These are phyloP conservation scores for Sebastes alutus DNA, from an alignment of 2,797 vertebrate species.

Conservation along the genomic window DNA sequence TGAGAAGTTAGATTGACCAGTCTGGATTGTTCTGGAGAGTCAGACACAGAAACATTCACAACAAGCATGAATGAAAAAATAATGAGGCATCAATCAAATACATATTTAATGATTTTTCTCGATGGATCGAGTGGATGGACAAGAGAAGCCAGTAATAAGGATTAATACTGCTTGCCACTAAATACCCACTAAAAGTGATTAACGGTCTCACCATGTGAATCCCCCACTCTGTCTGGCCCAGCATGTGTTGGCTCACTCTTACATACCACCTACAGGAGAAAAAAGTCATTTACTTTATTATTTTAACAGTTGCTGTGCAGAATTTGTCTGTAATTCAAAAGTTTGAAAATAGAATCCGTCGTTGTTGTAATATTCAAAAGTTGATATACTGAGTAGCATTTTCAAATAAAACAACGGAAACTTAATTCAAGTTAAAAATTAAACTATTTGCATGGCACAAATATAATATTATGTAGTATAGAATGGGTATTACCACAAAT, in stretches of 20 bases:
- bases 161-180: neutral
- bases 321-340: neutral
- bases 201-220: constrained; percentile 65
- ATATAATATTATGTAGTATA: neutral
- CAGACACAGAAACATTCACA: constrained; percentile 1
- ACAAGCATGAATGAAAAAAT: neutral
- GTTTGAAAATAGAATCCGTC: neutral
- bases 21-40: constrained; percentile 54
- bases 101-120: neutral
- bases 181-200: neutral
- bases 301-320: neutral
- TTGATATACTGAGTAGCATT: neutral
- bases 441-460: neutral
- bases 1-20: constrained; percentile 68
- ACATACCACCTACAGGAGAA: constrained; percentile 66
- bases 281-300: neutral
- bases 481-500: constrained; percentile 55
- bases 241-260: constrained; percentile 65
- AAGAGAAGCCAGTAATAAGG: neutral
- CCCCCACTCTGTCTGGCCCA: constrained; percentile 32
- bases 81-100: neutral
- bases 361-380: neutral
- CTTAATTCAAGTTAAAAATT: neutral
- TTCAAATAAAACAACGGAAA: neutral
- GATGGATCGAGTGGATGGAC: neutral